Evolutionary conservation across 2,113 vertebrate genomes (phyloP).

Genomic region (Salminus brasiliensis): DNA sequence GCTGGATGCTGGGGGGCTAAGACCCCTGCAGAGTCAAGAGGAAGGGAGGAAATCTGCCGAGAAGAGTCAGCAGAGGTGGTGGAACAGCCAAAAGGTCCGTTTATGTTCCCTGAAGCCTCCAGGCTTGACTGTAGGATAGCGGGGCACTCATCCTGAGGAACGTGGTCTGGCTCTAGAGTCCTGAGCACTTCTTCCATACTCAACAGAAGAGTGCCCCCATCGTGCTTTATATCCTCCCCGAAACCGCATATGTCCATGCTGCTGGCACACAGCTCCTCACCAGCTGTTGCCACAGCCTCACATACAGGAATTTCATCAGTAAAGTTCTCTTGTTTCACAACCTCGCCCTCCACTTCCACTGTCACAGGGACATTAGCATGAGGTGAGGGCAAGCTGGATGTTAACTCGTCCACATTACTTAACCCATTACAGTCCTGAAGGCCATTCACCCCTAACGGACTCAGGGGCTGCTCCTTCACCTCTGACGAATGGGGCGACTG

Average conservation of each 20-base stretch:
- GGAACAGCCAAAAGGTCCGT: slow-evolving; percentile 76
- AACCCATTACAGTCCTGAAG: slow-evolving; percentile 92
- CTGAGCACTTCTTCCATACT: slow-evolving; percentile 96
- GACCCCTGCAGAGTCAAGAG: slow-evolving; percentile 80
- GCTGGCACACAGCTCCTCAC: slow-evolving; percentile 83
- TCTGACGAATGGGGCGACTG: slow-evolving; percentile 28
- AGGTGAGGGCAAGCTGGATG: slow-evolving; percentile 80
- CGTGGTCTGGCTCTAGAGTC: slow-evolving; percentile 89
- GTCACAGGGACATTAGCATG: slow-evolving; percentile 75
- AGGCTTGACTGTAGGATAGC: slow-evolving; percentile 76
- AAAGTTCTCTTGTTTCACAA: slow-evolving; percentile 84
- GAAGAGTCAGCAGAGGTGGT: slow-evolving; percentile 65
- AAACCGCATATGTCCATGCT: slow-evolving; percentile 86
- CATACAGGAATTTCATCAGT: slow-evolving; percentile 84
- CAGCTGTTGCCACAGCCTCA: slow-evolving; percentile 76
- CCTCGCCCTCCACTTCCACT: slow-evolving; percentile 78
- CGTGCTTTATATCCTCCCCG: slow-evolving; percentile 88
- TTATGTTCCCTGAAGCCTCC: slow-evolving; percentile 79
- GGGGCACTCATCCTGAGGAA: slow-evolving; percentile 76
- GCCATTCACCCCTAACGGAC: slow-evolving; percentile 83
- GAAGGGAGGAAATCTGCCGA: slow-evolving; percentile 80
- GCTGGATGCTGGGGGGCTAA: slow-evolving; percentile 68
- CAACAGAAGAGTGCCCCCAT: slow-evolving; percentile 86
- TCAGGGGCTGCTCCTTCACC: slow-evolving; percentile 57
- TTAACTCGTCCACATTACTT: slow-evolving; percentile 77